Evolutionary conservation across 2,113 vertebrate species (phyloP).

Genomic region (Oreochromis spilurus): DNA sequence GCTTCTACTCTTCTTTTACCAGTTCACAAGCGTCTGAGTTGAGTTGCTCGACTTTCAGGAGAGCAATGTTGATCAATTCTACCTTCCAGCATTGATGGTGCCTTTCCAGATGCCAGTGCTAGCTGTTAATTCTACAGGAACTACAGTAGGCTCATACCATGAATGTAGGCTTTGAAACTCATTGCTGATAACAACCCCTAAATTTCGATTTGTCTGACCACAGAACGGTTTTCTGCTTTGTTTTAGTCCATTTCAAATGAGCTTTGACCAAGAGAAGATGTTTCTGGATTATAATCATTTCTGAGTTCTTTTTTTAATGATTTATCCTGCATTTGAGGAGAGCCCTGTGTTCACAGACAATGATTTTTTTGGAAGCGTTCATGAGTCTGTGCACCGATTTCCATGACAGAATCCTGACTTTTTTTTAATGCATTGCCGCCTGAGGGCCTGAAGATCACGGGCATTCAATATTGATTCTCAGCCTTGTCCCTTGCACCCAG

Average conservation of each 20-base stretch:
- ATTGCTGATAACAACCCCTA: not conserved
- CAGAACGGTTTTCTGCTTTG: not conserved
- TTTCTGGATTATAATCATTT: not conserved
- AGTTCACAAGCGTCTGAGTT: not conserved
- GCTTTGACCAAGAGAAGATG: not conserved
- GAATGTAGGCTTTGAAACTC: not conserved
- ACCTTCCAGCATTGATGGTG: not conserved
- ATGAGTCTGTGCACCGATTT: not conserved
- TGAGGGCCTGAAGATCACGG: not conserved
- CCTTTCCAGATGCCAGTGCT: not conserved
- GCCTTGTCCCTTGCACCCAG: not conserved
- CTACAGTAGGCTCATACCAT: not conserved
- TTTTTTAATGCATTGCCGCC: not conserved
- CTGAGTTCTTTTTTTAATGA: not conserved
- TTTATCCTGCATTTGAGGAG: not conserved
- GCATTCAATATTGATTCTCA: not conserved
- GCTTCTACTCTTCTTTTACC: not conserved
- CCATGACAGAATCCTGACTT: not conserved
- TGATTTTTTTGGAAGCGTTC: not conserved
- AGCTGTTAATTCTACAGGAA: not conserved
- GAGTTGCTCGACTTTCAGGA: not conserved
- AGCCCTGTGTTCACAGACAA: not conserved
- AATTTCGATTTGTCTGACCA: not conserved
- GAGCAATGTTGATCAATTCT: not conserved
- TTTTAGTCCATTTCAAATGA: not conserved